Evolutionary conservation across 2,113 vertebrate genomes (phyloP).

Genomic region (Dromiciops gliroides): DNA sequence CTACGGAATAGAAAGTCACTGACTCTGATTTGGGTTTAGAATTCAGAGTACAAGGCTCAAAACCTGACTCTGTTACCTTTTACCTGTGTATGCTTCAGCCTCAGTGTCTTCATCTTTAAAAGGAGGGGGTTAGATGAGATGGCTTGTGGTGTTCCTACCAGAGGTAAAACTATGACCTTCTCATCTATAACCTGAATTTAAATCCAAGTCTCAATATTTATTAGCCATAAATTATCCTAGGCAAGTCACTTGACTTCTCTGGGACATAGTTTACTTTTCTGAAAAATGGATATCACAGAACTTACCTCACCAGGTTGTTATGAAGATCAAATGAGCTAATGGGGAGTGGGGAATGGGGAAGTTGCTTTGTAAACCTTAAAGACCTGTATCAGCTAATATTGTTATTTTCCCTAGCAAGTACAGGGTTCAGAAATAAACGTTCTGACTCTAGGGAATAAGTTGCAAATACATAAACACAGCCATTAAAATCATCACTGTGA

Average conservation of each 20-base stretch:
- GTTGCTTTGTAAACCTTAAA: not conserved
- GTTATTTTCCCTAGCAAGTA: not conserved
- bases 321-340: not conserved
- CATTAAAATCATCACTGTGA: constrained; percentile 43
- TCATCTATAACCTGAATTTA: not conserved
- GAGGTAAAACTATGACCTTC: not conserved
- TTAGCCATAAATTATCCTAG: not conserved
- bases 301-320: not conserved
- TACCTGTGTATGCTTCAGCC: not conserved
- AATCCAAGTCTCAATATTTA: not conserved
- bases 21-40: not conserved
- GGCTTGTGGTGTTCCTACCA: not conserved
- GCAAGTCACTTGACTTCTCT: not conserved
- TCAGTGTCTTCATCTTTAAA: not conserved
- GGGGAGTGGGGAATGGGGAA: too few species aligned
- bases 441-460: not conserved
- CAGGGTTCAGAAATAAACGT: not conserved
- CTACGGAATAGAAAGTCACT: not conserved
- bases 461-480: constrained; percentile 10
- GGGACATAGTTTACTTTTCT: not conserved
- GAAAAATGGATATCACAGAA: not conserved
- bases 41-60: not conserved
- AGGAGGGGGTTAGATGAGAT: not conserved
- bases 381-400: not conserved
- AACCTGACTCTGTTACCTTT: not conserved